Base-by-base conservation (phyloP, 1,140 invertebrate genomes). In the Dendrolimus kikuchii region DNA sequence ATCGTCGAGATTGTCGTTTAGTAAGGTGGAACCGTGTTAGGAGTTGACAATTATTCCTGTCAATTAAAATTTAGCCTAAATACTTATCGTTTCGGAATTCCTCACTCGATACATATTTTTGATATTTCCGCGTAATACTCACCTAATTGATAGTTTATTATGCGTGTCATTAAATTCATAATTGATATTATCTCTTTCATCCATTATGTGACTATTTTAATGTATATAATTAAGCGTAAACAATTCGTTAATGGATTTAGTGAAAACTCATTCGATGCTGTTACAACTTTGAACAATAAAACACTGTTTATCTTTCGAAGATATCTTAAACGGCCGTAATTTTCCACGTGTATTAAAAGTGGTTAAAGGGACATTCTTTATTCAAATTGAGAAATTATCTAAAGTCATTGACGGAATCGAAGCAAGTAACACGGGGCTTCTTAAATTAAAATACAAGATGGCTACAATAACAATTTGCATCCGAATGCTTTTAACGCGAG, bases 1-100 rank as follows among this genome's bases (percentile, higher is more conserved):
- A 59, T 68, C 68, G 66, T 74, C 61, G 68, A 71, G 68, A 74
- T 76, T 68, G 68, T 66, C 62, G 66, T 74, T 69, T 60, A 59
- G 69, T 81, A 74, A 80, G 69, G 75, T 79, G 79, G 81, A 82
- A 84, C 77, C 66, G 81, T 84, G 77, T 74, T 82, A 77, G 71
- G 49, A 53, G 64, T 63, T 65, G 52, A 64, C 61, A 54, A 63
- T 36, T 60, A 67, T 64, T 70, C 65, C 60, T 65, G 69, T 71
- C 67, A 64, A 68, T 72, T 66, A 51, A 64, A 60, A 65, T 57
- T 65, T 56, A 62, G 54, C 54, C 57, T 55, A 59, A 65, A 65
- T 58, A 60, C 53, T 55, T 61, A 51, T 51, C 62, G 59, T 61
- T 57, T 64, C 51, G 57, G 57, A 57, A 57, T 56, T 42, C n/a